A percentile compares a stretch with the other conserved stretches of the same genome.
Conservation (phyloP, 1,140 invertebrate genomes). For the Scaptomyza hsui region DNA sequence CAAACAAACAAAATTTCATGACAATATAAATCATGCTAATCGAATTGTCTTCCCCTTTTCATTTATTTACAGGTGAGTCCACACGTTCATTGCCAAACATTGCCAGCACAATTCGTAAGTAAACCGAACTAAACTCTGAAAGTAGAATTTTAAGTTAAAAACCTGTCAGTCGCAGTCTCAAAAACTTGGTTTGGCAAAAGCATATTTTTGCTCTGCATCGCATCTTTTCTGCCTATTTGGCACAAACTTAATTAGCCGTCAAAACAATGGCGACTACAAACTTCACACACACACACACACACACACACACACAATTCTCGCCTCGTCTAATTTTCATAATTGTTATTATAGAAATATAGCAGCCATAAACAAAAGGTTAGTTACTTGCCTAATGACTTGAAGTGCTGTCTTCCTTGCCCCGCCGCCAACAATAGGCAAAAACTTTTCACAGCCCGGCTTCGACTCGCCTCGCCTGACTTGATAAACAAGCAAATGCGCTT, state of each 20-base stretch:
- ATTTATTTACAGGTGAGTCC: constrained; percentile 82
- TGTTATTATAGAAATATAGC: constrained; percentile 82
- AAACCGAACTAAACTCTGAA: constrained; percentile 26
- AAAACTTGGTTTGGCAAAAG: constrained; percentile 42
- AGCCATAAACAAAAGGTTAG: constrained; percentile 81
- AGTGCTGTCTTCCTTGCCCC: constrained; percentile 46
- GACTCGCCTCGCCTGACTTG: constrained; percentile 40
- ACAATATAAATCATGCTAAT: constrained; percentile 63
- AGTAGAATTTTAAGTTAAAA: constrained; percentile 30
- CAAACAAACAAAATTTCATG: constrained; percentile 39
- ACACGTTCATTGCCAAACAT: constrained; percentile 64
- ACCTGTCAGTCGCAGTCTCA: constrained; percentile 37
- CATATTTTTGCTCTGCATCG: constrained; percentile 60
- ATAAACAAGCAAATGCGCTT: constrained; percentile 81
- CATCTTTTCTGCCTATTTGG: constrained; percentile 77
- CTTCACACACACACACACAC: not conserved
- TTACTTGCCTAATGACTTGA: constrained; percentile 81
- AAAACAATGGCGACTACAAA: constrained; percentile 62
- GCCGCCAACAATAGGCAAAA: constrained; percentile 17
- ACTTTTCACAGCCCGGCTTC: constrained; percentile 18
- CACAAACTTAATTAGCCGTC: constrained; percentile 81
- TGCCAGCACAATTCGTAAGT: constrained; percentile 80
- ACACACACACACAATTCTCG: constrained; percentile 1
- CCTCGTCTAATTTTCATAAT: constrained; percentile 80
- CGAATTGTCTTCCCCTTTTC: constrained; percentile 54